These are phyloP conservation scores for Thyatira batis DNA, from an alignment of 2,888 invertebrate species.

Conservation along the genomic window DNA sequence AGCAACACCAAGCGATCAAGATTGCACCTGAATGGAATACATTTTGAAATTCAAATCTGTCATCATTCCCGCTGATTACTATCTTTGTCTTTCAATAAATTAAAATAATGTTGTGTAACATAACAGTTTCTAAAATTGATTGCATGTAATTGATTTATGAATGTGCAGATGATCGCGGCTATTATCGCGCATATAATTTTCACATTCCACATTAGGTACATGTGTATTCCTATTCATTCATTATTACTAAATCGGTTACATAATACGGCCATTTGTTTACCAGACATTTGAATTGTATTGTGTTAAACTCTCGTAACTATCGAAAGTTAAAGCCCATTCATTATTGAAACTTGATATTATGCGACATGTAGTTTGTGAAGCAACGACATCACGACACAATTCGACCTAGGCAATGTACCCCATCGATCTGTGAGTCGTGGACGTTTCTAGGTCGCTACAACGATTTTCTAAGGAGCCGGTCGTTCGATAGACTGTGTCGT, in stretches of 20 bases:
- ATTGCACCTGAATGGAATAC: background rate
- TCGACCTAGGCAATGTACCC: constrained; percentile 28
- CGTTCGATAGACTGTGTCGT: constrained; percentile 16
- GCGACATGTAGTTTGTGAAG: constrained; percentile 25
- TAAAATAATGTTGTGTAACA: constrained; percentile 22
- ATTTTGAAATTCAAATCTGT: background rate
- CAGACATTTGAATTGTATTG: constrained; percentile 29
- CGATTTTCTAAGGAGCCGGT: constrained; percentile 43
- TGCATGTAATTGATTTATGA: constrained; percentile 38
- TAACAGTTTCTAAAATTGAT: constrained; percentile 31
- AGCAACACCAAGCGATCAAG: background rate
- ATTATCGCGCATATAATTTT: constrained; percentile 24
- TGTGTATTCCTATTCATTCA: too few relatives aligned
- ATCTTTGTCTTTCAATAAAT: background rate
- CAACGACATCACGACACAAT: constrained; percentile 40
- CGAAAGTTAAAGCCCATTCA: constrained; percentile 7
- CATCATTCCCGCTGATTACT: background rate
- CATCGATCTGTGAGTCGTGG: constrained; percentile 54
- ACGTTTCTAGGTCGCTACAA: constrained; percentile 63
- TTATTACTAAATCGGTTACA: constrained; percentile 34
- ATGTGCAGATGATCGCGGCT: constrained; percentile 33
- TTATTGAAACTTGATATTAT: constrained; percentile 9
- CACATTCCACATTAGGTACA: background rate
- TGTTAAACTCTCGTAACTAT: constrained; percentile 28
- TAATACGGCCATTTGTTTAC: constrained; percentile 34